Conservation (phyloP, 2,797 vertebrate genomes). For the Scyliorhinus canicula region DNA sequence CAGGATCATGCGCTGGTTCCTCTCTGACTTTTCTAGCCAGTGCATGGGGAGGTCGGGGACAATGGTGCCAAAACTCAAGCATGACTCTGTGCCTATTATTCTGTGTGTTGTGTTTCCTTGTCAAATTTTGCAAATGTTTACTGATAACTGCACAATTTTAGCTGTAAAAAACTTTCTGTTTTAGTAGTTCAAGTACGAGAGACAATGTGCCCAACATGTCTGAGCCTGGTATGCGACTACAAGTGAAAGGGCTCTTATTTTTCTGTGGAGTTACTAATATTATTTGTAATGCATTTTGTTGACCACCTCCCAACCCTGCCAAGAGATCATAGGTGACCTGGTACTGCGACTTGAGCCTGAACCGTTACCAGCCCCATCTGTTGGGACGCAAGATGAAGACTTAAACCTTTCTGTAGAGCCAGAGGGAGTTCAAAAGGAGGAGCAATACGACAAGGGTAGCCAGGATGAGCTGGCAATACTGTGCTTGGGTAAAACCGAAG, state of each 20-base stretch:
- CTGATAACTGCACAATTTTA: neutral
- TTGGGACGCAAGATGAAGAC: slow-evolving; percentile 66
- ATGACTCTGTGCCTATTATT: neutral
- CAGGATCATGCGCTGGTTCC: no score
- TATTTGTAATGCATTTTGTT: neutral
- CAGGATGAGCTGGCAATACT: slow-evolving; percentile 31
- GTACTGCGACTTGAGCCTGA: slow-evolving; percentile 75
- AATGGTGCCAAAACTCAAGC: neutral
- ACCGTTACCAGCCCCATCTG: slow-evolving; percentile 66
- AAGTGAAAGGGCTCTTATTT: neutral
- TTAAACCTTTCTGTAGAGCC: slow-evolving; percentile 76
- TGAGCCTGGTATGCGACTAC: neutral
- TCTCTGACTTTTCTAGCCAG: neutral
- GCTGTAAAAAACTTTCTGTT: neutral
- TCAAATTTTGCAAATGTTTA: neutral
- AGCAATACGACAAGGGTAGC: neutral
- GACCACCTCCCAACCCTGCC: slow-evolving; percentile 37
- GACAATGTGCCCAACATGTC: neutral
- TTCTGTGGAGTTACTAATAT: neutral
- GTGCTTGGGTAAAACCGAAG: neutral
- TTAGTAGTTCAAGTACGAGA: neutral
- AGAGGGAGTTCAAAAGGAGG: slow-evolving; percentile 44
- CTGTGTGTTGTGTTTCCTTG: neutral
- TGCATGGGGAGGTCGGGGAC: neutral
- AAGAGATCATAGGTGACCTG: slow-evolving; percentile 76